These are phyloP conservation scores for Galleria mellonella DNA, from an alignment of 1,140 invertebrate genomes.

Conservation along the genomic window DNA sequence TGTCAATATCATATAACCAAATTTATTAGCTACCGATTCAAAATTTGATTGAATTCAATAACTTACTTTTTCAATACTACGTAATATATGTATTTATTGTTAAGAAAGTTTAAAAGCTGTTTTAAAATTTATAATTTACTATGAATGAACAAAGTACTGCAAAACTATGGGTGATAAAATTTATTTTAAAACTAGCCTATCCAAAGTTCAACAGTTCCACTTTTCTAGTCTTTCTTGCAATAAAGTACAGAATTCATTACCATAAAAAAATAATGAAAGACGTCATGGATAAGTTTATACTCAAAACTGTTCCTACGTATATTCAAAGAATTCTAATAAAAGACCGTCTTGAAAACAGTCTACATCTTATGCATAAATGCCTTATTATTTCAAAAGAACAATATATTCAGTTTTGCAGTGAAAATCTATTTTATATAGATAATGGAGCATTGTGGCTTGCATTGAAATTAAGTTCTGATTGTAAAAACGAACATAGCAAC, in stretches of 20 bases:
- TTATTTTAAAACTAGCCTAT: slow-evolving; percentile 57
- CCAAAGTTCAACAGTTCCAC: slow-evolving; percentile 56
- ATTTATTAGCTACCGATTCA: too few relatives aligned
- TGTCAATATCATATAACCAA: too few relatives aligned
- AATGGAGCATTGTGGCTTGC: slow-evolving; percentile 56
- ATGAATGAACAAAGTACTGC: slow-evolving; percentile 41
- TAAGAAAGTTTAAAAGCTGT: too few relatives aligned
- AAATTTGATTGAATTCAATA: too few relatives aligned
- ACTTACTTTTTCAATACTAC: too few relatives aligned
- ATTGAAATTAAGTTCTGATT: slow-evolving; percentile 37
- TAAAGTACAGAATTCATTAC: slow-evolving; percentile 53
- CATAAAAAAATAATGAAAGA: slow-evolving; percentile 18
- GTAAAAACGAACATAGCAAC: slow-evolving; percentile 28
- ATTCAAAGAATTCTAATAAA: slow-evolving; percentile 27
- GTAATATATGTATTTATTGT: too few relatives aligned
- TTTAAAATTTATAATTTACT: slow-evolving; percentile 18
- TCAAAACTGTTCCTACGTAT: slow-evolving; percentile 37
- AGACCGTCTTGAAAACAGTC: slow-evolving; percentile 32
- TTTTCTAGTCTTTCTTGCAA: slow-evolving; percentile 55
- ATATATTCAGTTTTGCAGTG: slow-evolving; percentile 45
- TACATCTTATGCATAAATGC: slow-evolving; percentile 43
- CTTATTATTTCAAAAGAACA: slow-evolving; percentile 49
- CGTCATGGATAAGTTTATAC: slow-evolving; percentile 30
- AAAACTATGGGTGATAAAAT: slow-evolving; percentile 59
- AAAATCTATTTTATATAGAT: slow-evolving; percentile 62